Conservation (phyloP, 2,888 invertebrate species). For the Athalia cordata region DNA sequence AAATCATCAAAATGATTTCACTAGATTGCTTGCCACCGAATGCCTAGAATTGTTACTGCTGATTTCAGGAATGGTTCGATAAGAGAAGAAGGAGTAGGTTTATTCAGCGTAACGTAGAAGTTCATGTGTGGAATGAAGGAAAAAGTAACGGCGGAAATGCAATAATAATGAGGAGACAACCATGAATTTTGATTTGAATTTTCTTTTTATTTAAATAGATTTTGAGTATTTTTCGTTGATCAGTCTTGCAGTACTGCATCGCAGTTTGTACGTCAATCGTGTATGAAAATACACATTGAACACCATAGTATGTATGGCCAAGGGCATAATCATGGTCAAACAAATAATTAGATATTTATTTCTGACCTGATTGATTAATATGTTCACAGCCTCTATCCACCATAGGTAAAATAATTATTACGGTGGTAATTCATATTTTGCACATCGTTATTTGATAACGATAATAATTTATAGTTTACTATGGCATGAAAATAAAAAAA, state of each 20-base stretch:
- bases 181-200: conserved; percentile 50
- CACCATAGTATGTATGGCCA: not conserved
- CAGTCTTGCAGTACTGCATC: conserved; percentile 57
- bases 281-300: conserved; percentile 50
- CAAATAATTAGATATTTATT: conserved; percentile 9
- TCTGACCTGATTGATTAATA: conserved; percentile 28
- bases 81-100: no score
- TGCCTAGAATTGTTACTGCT: no score
- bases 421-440: conserved; percentile 15
- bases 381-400: conserved; percentile 60
- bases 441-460: conserved; percentile 21
- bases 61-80: no score
- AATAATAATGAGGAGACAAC: not conserved
- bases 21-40: no score
- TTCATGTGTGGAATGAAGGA: no score
- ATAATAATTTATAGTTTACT: conserved; percentile 9
- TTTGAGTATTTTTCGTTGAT: conserved; percentile 50
- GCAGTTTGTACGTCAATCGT: conserved; percentile 53
- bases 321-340: conserved; percentile 32
- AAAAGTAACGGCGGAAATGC: no score
- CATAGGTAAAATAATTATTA: conserved; percentile 27
- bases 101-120: no score
- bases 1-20: not conserved
- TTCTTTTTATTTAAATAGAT: conserved; percentile 55
- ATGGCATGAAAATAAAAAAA: conserved; percentile 27